These are phyloP conservation scores for Tyria jacobaeae DNA, from an alignment of 2,888 invertebrate species.

Conservation along the genomic window DNA sequence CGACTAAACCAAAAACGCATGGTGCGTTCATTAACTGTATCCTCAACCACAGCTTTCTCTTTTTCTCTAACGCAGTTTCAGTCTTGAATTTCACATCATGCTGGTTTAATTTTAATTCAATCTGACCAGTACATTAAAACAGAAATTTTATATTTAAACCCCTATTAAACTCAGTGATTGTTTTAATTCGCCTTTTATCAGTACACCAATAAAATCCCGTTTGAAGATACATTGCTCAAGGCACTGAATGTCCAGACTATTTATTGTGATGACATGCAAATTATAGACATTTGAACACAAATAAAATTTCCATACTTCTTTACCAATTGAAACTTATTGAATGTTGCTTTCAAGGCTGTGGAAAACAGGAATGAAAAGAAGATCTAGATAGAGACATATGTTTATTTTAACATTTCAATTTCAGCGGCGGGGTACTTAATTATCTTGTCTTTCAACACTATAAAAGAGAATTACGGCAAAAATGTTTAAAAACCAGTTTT, in stretches of 20 bases:
- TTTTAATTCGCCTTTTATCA: no score
- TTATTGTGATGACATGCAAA: background rate
- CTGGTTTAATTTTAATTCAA: no score
- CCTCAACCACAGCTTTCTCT: no score
- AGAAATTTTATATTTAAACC: no score
- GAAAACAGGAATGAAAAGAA: background rate
- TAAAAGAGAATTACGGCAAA: conserved; percentile 2
- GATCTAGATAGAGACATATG: background rate
- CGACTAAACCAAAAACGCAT: no score
- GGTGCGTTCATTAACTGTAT: no score
- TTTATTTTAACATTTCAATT: conserved; percentile 4
- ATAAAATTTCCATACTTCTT: background rate
- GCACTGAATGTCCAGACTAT: background rate
- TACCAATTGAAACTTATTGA: background rate
- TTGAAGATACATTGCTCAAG: no score
- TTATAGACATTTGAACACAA: background rate
- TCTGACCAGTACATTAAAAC: no score
- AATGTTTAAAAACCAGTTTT: conserved; percentile 5
- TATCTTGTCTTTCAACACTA: conserved; percentile 2
- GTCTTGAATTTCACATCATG: no score
- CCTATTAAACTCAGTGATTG: no score
- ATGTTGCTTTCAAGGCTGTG: background rate
- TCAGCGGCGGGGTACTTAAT: background rate
- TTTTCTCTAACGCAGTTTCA: no score
- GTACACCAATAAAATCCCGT: no score